Conservation (phyloP, 2,888 invertebrate species). For the Acanthosoma haemorrhoidale region DNA sequence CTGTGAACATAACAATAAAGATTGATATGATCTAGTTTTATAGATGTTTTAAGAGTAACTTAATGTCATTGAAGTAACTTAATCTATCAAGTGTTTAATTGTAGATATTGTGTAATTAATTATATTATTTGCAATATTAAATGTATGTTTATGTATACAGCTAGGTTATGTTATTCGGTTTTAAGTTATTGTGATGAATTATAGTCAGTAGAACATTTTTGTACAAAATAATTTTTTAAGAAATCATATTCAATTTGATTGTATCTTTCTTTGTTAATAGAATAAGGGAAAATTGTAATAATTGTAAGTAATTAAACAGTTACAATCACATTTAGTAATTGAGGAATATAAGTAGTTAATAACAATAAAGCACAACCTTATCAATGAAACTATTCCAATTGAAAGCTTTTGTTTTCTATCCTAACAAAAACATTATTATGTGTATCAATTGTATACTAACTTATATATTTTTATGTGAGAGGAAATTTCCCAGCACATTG, state of each 20-base stretch:
- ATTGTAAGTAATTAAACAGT: too few species aligned
- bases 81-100: neutral
- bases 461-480: slow-evolving; percentile 8
- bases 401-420: neutral
- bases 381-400: too few species aligned
- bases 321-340: too few species aligned
- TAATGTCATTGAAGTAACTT: neutral
- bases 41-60: slow-evolving; percentile 6
- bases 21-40: slow-evolving; percentile 13
- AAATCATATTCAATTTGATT: neutral
- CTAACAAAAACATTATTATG: too few species aligned
- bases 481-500: neutral
- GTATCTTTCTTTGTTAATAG: slow-evolving; percentile 1
- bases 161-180: neutral
- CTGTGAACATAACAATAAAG: slow-evolving; percentile 7
- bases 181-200: slow-evolving; percentile 12
- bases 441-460: neutral
- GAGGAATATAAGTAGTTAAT: too few species aligned
- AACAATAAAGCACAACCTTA: neutral
- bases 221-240: slow-evolving; percentile 10
- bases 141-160: neutral
- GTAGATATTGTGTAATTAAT: too few species aligned
- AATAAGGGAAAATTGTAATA: too few species aligned
- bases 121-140: neutral
- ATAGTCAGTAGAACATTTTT: slow-evolving; percentile 1